Evolutionary conservation across 2,888 invertebrate species (phyloP).

Genomic region (Girardia tigrina): DNA sequence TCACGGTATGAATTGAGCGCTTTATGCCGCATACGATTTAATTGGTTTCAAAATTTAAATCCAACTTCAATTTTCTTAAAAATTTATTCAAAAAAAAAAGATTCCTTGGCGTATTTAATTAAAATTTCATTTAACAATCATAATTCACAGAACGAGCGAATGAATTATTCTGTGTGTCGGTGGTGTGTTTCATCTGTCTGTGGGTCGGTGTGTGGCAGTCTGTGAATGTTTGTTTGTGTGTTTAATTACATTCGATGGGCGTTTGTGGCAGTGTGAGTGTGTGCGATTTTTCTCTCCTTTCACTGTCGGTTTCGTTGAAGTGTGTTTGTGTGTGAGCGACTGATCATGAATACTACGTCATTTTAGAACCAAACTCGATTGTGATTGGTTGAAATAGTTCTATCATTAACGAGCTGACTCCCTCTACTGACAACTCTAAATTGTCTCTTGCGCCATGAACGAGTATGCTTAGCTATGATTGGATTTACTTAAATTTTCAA

Average conservation of each 20-base stretch:
- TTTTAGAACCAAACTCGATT: neutral
- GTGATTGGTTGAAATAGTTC: neutral
- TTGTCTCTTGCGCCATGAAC: slow-evolving; percentile 23
- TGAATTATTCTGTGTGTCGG: neutral
- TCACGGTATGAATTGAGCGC: neutral
- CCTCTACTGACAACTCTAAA: slow-evolving; percentile 3
- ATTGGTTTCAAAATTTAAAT: slow-evolving; percentile 2
- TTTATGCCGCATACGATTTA: neutral
- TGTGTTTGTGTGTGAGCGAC: neutral
- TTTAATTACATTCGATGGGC: neutral
- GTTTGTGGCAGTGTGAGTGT: neutral
- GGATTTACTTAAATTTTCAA: slow-evolving; percentile 18
- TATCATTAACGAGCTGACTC: neutral
- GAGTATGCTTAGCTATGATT: slow-evolving; percentile 1
- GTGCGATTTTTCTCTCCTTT: neutral
- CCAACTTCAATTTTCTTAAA: neutral
- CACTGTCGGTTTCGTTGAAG: neutral
- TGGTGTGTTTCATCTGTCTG: too few species aligned
- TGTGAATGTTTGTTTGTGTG: too few species aligned
- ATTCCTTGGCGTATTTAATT: slow-evolving; percentile 23
- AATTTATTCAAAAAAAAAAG: neutral
- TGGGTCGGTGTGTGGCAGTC: too few species aligned
- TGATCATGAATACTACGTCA: neutral
- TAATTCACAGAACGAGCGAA: neutral
- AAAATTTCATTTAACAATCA: neutral